Evolutionary conservation across 2,888 invertebrate species (phyloP).

Genomic region (Cordylochernes scorpioides): DNA sequence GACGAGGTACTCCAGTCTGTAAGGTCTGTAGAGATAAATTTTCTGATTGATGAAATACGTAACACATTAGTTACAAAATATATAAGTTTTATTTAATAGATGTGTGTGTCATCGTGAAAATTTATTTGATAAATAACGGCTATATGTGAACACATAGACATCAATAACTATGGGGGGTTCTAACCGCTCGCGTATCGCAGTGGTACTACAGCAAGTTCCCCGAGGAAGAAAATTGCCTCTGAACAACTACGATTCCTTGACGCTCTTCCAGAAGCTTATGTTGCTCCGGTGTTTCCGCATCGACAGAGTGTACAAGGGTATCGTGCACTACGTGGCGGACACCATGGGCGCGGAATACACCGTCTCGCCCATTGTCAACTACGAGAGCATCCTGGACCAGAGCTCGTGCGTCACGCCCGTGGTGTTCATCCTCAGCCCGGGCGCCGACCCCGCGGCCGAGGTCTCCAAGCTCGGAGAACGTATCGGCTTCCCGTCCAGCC

Average conservation of each 20-base stretch:
- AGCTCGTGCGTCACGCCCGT: constrained; percentile 37
- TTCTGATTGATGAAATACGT: too few relatives aligned
- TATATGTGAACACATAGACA: too few relatives aligned
- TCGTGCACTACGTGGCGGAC: constrained; percentile 49
- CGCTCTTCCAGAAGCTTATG: constrained; percentile 42
- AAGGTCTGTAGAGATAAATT: too few relatives aligned
- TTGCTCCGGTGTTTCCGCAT: constrained; percentile 62
- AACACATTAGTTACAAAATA: too few relatives aligned
- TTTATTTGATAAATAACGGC: too few relatives aligned
- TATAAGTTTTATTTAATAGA: too few relatives aligned
- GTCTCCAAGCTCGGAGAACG: constrained; percentile 24
- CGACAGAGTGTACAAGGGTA: constrained; percentile 59
- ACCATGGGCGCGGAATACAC: constrained; percentile 67
- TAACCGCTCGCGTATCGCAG: too few relatives aligned
- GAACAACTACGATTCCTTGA: constrained; percentile 35
- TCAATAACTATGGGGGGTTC: too few relatives aligned
- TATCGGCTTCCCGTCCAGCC: constrained; percentile 22
- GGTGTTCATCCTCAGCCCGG: constrained; percentile 25
- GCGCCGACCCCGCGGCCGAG: constrained; percentile 25
- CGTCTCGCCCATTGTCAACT: constrained; percentile 58
- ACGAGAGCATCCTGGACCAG: constrained; percentile 57
- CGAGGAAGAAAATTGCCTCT: too few relatives aligned
- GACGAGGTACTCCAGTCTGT: too few relatives aligned
- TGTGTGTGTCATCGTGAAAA: too few relatives aligned
- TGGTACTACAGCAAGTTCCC: too few relatives aligned